Evolutionary conservation across 2,888 invertebrate genomes (phyloP).

Genomic region (Drosophila ustulata): DNA sequence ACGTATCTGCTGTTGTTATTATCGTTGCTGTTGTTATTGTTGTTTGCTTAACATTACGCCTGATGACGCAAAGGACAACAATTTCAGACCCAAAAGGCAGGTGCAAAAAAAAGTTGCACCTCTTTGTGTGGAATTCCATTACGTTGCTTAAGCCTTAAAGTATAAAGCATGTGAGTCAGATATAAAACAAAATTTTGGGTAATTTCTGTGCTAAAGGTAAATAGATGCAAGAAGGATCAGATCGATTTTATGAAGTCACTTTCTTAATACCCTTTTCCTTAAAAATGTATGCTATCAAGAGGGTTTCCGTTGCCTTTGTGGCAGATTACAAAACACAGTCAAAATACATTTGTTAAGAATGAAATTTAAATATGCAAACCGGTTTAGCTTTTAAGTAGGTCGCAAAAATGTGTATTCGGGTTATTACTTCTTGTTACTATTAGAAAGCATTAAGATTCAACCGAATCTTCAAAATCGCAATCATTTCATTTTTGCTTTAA

Average conservation of each 20-base stretch:
- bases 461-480: no score
- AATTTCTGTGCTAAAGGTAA: constrained; percentile 11
- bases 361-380: no score
- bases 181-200: constrained; percentile 11
- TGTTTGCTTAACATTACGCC: constrained; percentile 75
- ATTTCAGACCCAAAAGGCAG: constrained; percentile 40
- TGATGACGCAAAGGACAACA: constrained; percentile 75
- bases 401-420: no score
- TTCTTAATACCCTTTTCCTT: neutral
- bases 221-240: constrained; percentile 6
- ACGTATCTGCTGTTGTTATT: constrained; percentile 40
- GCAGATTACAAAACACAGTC: no score
- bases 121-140: constrained; percentile 13
- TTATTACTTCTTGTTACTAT: no score
- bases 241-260: neutral
- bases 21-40: constrained; percentile 24
- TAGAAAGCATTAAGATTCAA: no score
- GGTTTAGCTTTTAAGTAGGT: no score
- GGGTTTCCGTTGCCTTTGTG: neutral
- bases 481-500: no score
- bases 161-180: constrained; percentile 14
- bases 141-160: neutral
- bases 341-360: no score
- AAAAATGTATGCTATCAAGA: neutral
- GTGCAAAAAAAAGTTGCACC: constrained; percentile 25